Conservation (phyloP, 2,888 invertebrate genomes). For the Mythimna loreyi region DNA sequence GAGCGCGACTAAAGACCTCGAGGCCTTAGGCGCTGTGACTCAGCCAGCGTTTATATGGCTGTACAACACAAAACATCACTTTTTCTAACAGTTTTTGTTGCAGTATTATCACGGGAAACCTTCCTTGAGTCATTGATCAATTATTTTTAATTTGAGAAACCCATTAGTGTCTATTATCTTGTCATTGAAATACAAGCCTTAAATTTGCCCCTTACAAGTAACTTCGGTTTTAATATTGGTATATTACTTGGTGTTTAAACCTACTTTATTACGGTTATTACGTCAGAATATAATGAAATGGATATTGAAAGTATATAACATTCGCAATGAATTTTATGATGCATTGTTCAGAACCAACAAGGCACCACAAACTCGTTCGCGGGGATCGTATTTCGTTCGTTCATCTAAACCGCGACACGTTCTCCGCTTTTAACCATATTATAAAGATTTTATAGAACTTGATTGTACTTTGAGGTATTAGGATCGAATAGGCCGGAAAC, state of each 20-base stretch:
- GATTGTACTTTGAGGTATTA: constrained; percentile 55
- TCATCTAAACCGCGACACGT: constrained; percentile 65
- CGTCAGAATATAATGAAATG: constrained; percentile 50
- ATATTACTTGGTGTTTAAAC: constrained; percentile 23
- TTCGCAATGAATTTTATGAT: constrained; percentile 67
- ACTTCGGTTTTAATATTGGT: constrained; percentile 19
- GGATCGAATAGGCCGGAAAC: constrained; percentile 59
- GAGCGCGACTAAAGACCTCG: constrained; percentile 80
- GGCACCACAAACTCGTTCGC: constrained; percentile 76
- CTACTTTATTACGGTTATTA: constrained; percentile 40
- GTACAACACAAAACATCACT: constrained; percentile 41
- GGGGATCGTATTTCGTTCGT: constrained; percentile 76
- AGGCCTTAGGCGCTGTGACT: constrained; percentile 72
- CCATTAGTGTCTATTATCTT: constrained; percentile 27
- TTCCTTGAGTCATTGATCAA: constrained; percentile 33
- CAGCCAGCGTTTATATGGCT: constrained; percentile 63
- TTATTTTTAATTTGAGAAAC: constrained; percentile 28
- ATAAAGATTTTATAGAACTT: constrained; percentile 58
- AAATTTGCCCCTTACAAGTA: constrained; percentile 2
- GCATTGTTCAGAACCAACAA: constrained; percentile 75
- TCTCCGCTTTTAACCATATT: constrained; percentile 57
- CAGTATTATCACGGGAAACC: constrained; percentile 36
- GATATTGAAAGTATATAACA: constrained; percentile 60
- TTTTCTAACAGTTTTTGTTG: constrained; percentile 51
- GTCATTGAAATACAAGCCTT: constrained; percentile 22